Evolutionary conservation across 2,888 invertebrate genomes (phyloP).

Genomic region (Megastigmus dorsalis): DNA sequence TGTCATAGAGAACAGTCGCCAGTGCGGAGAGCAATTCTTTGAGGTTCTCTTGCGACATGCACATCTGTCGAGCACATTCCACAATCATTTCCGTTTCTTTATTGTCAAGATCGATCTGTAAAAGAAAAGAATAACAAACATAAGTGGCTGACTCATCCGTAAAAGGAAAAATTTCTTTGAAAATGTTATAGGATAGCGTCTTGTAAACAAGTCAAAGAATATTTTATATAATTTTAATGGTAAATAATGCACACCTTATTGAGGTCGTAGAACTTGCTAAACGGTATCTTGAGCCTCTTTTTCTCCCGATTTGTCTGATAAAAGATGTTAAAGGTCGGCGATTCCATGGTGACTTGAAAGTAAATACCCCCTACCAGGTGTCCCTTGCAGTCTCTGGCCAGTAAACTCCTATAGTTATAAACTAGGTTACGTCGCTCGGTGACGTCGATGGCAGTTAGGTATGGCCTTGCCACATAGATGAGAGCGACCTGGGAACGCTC

Average conservation of each 20-base stretch:
- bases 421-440: slow-evolving; percentile 92
- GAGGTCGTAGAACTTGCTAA: slow-evolving; percentile 80
- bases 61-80: slow-evolving; percentile 84
- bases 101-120: slow-evolving; percentile 66
- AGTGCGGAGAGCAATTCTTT: slow-evolving; percentile 80
- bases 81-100: slow-evolving; percentile 79
- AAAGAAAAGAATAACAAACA: slow-evolving; percentile 37
- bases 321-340: slow-evolving; percentile 82
- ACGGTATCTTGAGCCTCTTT: slow-evolving; percentile 84
- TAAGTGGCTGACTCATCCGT: too few relatives aligned
- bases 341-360: slow-evolving; percentile 82
- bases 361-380: slow-evolving; percentile 89
- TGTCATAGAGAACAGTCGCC: slow-evolving; percentile 82
- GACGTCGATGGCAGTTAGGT: slow-evolving; percentile 87
- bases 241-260: too few relatives aligned
- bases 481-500: slow-evolving; percentile 81
- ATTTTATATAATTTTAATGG: too few relatives aligned
- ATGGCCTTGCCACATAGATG: slow-evolving; percentile 87
- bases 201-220: not conserved
- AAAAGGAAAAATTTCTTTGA: not conserved
- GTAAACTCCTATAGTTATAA: slow-evolving; percentile 87
- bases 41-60: slow-evolving; percentile 80
- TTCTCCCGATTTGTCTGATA: slow-evolving; percentile 82
- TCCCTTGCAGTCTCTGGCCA: slow-evolving; percentile 89
- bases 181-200: not conserved